Evolutionary conservation across 2,113 vertebrate genomes (phyloP).

Genomic region (Burhinus oedicnemus): DNA sequence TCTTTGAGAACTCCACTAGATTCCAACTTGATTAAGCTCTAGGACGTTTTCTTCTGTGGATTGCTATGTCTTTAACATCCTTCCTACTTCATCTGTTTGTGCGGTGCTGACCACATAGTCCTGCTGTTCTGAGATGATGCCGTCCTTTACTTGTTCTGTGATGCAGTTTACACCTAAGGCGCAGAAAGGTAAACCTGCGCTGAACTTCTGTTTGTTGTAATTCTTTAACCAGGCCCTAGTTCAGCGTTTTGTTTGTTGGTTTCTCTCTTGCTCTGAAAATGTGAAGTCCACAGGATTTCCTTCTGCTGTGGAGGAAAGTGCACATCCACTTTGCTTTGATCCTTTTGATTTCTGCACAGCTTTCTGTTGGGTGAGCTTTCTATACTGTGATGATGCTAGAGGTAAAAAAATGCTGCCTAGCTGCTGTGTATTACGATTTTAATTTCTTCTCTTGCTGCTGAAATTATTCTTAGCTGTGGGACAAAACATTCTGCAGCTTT

Average conservation of each 20-base stretch:
- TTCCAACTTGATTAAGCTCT: not conserved
- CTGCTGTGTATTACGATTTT: not conserved
- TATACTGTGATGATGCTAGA: accelerated
- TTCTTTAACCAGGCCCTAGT: not conserved
- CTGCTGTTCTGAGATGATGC: accelerated
- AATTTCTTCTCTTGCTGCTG: not conserved
- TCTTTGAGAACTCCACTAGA: not conserved
- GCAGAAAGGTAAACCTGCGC: not conserved
- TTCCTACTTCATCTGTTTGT: not conserved
- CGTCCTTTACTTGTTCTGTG: not conserved
- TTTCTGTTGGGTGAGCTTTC: not conserved
- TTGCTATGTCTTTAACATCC: not conserved
- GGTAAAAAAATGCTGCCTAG: not conserved
- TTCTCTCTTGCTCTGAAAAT: not conserved
- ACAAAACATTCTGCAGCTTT: not conserved
- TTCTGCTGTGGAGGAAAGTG: not conserved
- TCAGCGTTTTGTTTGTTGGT: not conserved
- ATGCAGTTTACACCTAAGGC: not conserved
- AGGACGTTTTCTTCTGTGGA: accelerated
- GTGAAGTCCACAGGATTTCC: not conserved
- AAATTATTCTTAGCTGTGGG: not conserved
- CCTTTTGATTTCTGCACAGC: not conserved
- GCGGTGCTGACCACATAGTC: not conserved
- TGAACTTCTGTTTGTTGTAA: not conserved
- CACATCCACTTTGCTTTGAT: not conserved